Percentiles rank a stretch among this genome's conserved stretches.
These are phyloP conservation scores for Helogale parvula DNA, from an alignment of 2,113 vertebrate genomes.

Conservation along the genomic window DNA sequence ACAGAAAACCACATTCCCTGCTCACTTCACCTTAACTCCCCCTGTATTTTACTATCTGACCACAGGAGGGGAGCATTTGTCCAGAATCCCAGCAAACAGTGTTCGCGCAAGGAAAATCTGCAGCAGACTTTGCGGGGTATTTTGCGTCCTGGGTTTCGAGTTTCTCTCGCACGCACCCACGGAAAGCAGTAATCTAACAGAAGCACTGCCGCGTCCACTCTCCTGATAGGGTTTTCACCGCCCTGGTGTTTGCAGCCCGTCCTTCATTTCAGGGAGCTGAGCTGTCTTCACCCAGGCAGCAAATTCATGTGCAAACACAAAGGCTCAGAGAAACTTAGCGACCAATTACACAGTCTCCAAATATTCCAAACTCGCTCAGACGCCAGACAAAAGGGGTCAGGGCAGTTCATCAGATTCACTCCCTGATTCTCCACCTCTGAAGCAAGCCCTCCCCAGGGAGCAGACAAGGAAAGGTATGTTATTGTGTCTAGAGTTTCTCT, in stretches of 20 bases:
- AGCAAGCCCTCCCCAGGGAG: not conserved
- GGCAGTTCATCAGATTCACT: slow-evolving; percentile 28
- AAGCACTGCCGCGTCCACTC: not conserved
- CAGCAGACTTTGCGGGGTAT: not conserved
- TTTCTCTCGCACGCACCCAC: not conserved
- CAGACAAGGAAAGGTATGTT: not conserved
- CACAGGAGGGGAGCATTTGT: slow-evolving; percentile 69
- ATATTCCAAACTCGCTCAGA: slow-evolving; percentile 13
- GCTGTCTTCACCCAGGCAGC: not conserved
- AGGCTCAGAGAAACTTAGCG: not conserved
- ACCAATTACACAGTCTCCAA: slow-evolving; percentile 10
- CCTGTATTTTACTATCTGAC: slow-evolving; percentile 60
- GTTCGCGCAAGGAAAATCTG: not conserved
- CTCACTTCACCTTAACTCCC: rapidly evolving
- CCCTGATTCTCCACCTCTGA: not conserved
- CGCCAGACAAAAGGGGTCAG: slow-evolving; percentile 48
- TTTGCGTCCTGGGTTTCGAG: not conserved
- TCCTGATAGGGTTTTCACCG: not conserved
- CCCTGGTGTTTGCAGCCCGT: not conserved
- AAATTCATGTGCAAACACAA: slow-evolving; percentile 56
- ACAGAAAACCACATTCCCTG: not conserved
- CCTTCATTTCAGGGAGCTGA: not conserved
- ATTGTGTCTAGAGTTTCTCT: slow-evolving; percentile 38
- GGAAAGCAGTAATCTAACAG: not conserved
- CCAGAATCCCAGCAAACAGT: not conserved